These are phyloP conservation scores for Drosophila nr. perissopoda DNA, from an alignment of 2,888 invertebrate species.

Conservation along the genomic window DNA sequence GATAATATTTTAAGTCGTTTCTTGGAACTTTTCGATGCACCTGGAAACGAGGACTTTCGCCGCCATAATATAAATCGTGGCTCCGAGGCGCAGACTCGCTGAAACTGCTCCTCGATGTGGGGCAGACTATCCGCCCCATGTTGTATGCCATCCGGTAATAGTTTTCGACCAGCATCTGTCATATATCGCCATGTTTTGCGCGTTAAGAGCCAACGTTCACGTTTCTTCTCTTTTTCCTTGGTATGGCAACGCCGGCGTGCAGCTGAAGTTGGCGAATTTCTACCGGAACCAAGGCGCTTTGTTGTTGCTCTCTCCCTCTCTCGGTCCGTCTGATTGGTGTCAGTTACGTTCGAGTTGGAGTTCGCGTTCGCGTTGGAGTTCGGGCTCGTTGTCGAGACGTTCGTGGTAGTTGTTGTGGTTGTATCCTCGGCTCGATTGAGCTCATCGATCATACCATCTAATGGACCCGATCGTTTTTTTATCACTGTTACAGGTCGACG, in stretches of 20 bases:
- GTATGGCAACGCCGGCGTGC: constrained; percentile 43
- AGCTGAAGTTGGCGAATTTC: constrained; percentile 19
- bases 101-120: constrained; percentile 93
- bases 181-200: constrained; percentile 96
- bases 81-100: constrained; percentile 92
- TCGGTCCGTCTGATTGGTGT: neutral
- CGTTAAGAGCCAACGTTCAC: constrained; percentile 93
- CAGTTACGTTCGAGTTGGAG: neutral
- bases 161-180: constrained; percentile 94
- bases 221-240: constrained; percentile 75
- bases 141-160: constrained; percentile 92
- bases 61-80: constrained; percentile 91
- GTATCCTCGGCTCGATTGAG: constrained; percentile 30
- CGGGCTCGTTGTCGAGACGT: neutral
- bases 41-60: constrained; percentile 92
- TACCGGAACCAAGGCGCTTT: neutral
- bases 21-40: constrained; percentile 65
- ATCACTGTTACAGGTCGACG: constrained; percentile 59
- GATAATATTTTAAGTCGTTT: constrained; percentile 66
- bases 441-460: constrained; percentile 66
- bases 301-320: neutral
- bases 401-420: neutral
- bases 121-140: constrained; percentile 91
- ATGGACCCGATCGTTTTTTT: constrained; percentile 74
- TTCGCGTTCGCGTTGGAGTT: neutral